Base-by-base conservation (phyloP, 2,113 vertebrate species). In the Pachyramphus minor region DNA sequence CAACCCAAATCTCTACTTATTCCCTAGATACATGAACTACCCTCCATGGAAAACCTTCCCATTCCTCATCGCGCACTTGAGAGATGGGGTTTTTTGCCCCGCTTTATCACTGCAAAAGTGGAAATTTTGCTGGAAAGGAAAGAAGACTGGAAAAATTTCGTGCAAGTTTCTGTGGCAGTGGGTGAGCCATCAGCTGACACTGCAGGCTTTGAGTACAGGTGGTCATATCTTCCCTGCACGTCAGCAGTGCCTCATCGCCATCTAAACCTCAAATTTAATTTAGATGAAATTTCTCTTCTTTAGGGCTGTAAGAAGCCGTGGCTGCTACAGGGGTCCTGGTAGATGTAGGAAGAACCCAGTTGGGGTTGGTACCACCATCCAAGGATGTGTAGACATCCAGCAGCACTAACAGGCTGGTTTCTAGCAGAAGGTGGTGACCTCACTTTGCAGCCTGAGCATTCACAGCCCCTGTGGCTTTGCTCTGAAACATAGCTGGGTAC, bases 11-110 rank as follows among this genome's bases (percentile, higher is more conserved):
- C 21, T 35, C 27, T 39, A 1, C 5, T 64, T 19, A 23, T 35
- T 67, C 25, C 75, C 23, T 11, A 16, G 23, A 10, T 27, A 37
- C 9, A 1, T 27, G 27, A 41, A 18, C 15, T 37, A 42, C 27
- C 31, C 44, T 66, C 47, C 8, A 2, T 0, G 24, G 49, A 67
- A 75, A 37, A 53, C 4, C 24, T 87, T 17, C 28, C 37, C 37
- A 4, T 42, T 53, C 35, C 12, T 72, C 53, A 33, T 12, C 50
- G 49, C 49, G 33, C 62, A 52, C 14, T 11, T 28, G n/a, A 76
- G 25, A 12, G 14, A 10, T 1, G 27, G 8, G 9, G 3, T 1
- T 2, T 17, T n/a, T 31, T 7, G 5, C 1, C 11, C 9, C 17
- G 35, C 21, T 23, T 50, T 16, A 53, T 55, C 35, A 42, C 33